Evolutionary conservation across 2,888 invertebrate species (phyloP), one percentile per base, ranked within the genome.

Genomic region (Aradus depressus): DNA sequence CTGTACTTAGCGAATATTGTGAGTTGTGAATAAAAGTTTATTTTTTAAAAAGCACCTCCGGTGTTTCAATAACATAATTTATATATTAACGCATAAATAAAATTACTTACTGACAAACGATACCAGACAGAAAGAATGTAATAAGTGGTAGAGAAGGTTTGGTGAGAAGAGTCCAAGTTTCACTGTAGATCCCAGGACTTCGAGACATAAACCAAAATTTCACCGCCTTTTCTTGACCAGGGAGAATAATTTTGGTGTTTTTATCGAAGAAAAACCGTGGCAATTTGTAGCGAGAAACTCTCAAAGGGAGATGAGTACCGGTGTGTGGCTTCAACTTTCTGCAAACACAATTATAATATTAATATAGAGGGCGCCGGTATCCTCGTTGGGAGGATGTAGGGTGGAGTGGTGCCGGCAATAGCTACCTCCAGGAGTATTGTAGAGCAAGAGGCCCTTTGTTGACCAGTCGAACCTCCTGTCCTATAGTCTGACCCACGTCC

Each of bases 201-300:
- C 39, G n/a, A n/a, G 39, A 18, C 21, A 19, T 39, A 16, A 39
- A 39, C 6, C 6, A 39, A 18, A 39, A 39, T 8, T 4, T 18
- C n/a, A 16, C n/a, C 4, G 12, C 39, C n/a, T 19, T 16, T 18
- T n/a, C 12, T 22, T 39, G 39, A 12, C 39, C 39, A 5, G 39
- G 39, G 4, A 22, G 39, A 39, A 39, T n/a, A 16, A 39, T 39
- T 8, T 22, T 22, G 21, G 16, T n/a, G n/a, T 22, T 12, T n/a
- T 39, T 39, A n/a, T 39, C 21, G n/a, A 39, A 39, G 39, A 39
- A 39, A 22, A 39, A 39, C 22, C 21, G 16, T 6, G 39, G 18
- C n/a, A 39, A 16, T 4, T 12, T 16, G 18, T 16, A n/a, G 4
- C 6, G 21, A 16, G 22, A n/a, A 18, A n/a, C 12, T 4, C 21